Percentiles rank a stretch among this genome's conserved stretches.
These are phyloP conservation scores for Lacerta viridis DNA, from an alignment of 2,797 vertebrate species.

Conservation along the genomic window DNA sequence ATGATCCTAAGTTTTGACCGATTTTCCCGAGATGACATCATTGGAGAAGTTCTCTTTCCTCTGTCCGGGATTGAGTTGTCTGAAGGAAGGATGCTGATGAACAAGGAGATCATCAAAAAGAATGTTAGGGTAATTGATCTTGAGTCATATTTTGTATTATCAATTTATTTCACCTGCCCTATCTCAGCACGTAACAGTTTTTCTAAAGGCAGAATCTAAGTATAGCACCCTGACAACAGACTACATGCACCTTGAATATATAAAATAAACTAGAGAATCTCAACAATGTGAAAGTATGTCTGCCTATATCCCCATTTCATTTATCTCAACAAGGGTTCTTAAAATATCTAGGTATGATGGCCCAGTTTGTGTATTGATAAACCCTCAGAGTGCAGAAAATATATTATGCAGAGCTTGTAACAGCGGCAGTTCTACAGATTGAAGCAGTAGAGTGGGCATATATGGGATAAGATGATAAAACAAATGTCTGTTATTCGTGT, in stretches of 20 bases:
- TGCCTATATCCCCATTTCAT: neutral
- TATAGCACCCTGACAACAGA: neutral
- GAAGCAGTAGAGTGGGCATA: too few species aligned
- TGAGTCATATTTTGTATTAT: slow-evolving; percentile 46
- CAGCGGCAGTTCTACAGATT: too few species aligned
- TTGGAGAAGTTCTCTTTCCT: slow-evolving; percentile 95
- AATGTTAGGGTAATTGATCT: slow-evolving; percentile 91
- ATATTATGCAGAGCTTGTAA: too few species aligned
- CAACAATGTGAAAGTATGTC: neutral
- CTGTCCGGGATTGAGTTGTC: slow-evolving; percentile 91
- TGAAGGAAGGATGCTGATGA: slow-evolving; percentile 93
- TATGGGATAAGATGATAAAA: too few species aligned
- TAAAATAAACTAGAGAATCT: neutral
- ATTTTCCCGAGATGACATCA: slow-evolving; percentile 96
- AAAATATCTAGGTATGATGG: neutral
- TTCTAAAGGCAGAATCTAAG: neutral
- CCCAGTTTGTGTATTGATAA: neutral
- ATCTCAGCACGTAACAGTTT: neutral
- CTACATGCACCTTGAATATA: neutral
- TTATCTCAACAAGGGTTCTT: neutral
- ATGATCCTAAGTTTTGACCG: slow-evolving; percentile 96
- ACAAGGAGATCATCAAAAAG: slow-evolving; percentile 94
- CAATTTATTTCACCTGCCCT: neutral
- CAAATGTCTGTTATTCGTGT: too few species aligned
- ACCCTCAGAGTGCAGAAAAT: neutral